A percentile compares a stretch with the other conserved stretches of the same genome.
Conservation (phyloP, 2,797 vertebrate species). For the Xerus rutilus region DNA sequence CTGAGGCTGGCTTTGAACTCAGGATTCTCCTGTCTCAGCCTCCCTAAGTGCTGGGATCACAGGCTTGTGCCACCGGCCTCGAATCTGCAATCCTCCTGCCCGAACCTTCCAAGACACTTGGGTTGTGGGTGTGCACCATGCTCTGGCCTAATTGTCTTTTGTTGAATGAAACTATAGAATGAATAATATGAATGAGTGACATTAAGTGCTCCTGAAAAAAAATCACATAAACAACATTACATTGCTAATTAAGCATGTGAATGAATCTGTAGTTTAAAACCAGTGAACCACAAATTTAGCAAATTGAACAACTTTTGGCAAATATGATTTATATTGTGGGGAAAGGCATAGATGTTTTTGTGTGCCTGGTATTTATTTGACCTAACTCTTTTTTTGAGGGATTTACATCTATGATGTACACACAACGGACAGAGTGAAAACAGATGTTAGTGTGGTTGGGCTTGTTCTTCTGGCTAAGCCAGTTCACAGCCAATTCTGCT, state of each 20-base stretch:
- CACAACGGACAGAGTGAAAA: slow-evolving; percentile 15
- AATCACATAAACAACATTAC: not conserved
- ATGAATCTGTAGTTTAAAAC: not conserved
- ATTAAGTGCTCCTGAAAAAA: not conserved
- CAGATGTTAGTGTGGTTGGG: slow-evolving; percentile 36
- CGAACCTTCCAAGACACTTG: not conserved
- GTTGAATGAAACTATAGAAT: slow-evolving; percentile 6
- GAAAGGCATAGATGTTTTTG: slow-evolving; percentile 24
- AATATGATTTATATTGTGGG: slow-evolving; percentile 22
- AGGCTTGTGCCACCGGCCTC: no score
- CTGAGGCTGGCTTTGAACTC: no score
- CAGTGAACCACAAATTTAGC: not conserved
- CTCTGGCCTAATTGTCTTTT: not conserved
- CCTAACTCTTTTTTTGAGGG: not conserved
- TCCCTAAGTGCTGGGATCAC: no score
- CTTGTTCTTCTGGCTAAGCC: slow-evolving; percentile 26
- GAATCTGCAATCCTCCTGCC: not conserved
- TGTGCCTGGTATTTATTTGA: slow-evolving; percentile 23
- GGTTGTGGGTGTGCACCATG: not conserved
- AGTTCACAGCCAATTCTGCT: not conserved
- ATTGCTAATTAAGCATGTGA: not conserved
- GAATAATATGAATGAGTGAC: not conserved
- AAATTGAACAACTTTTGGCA: slow-evolving; percentile 12
- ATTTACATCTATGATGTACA: not conserved
- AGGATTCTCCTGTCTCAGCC: no score